Evolutionary conservation across 2,797 vertebrate species (phyloP).

Genomic region (Schizopygopsis malacanthus): DNA sequence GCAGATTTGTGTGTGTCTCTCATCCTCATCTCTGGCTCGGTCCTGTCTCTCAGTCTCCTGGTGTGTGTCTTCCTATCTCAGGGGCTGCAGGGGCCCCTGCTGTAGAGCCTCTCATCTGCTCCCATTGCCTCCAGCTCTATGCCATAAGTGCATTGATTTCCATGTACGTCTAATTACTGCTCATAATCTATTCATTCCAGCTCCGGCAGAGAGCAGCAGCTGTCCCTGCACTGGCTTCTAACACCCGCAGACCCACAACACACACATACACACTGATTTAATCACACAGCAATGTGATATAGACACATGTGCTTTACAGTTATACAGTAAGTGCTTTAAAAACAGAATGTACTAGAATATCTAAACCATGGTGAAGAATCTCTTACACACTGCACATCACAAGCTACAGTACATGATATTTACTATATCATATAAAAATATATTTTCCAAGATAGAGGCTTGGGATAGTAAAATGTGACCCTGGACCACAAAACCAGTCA

Average conservation of each 20-base stretch:
- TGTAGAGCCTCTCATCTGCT: conserved; percentile 87
- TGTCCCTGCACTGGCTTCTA: conserved; percentile 86
- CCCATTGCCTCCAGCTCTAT: conserved; percentile 91
- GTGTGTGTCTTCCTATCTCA: conserved; percentile 87
- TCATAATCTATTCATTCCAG: conserved; percentile 99
- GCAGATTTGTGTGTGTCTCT: conserved; percentile 51
- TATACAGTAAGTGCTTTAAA: conserved; percentile 3
- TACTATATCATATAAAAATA: neutral
- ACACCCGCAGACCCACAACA: conserved; percentile 20
- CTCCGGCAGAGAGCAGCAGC: conserved; percentile 96
- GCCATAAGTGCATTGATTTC: conserved; percentile 99
- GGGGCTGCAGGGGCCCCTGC: conserved; percentile 83
- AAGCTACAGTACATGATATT: neutral
- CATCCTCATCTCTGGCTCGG: conserved; percentile 37
- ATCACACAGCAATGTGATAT: neutral
- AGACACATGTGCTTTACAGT: conserved; percentile 19
- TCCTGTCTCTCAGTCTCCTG: conserved; percentile 87
- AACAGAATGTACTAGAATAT: neutral
- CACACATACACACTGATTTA: conserved; percentile 14
- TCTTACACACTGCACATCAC: neutral
- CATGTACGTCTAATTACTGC: conserved; percentile 99
- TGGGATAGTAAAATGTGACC: neutral
- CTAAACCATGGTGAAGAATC: neutral
- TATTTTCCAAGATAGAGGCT: neutral
- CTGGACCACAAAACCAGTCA: neutral